A percentile compares a stretch with the other conserved stretches of the same genome.
Conservation (phyloP, 2,113 vertebrate species). For the Nothoprocta perdicaria region DNA sequence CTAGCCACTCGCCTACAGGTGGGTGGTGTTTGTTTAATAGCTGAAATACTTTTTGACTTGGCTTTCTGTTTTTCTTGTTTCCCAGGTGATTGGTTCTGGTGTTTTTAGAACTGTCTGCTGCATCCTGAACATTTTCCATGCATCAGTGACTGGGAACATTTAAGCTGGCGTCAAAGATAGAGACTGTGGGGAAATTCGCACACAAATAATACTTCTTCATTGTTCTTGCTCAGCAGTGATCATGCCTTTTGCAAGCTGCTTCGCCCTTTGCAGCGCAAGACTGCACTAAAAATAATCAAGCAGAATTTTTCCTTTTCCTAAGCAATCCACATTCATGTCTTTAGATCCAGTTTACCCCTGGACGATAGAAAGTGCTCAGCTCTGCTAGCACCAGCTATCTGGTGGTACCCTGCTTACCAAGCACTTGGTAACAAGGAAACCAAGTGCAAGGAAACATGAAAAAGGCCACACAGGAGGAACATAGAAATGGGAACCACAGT, state of each 20-base stretch:
- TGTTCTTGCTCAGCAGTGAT: constrained; percentile 36
- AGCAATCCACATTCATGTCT: constrained; percentile 13
- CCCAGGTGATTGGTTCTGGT: constrained; percentile 68
- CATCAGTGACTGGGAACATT: constrained; percentile 65
- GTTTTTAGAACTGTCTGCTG: constrained; percentile 65
- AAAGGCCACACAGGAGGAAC: constrained; percentile 60
- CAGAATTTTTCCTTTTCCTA: neutral
- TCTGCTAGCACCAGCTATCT: neutral
- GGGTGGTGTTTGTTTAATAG: constrained; percentile 60
- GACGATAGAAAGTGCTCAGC: neutral
- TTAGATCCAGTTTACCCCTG: neutral
- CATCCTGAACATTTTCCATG: constrained; percentile 72
- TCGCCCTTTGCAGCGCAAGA: neutral
- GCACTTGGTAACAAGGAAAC: constrained; percentile 22
- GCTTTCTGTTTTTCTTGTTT: constrained; percentile 72
- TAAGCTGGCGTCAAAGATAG: constrained; percentile 61
- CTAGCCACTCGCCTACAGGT: constrained; percentile 44
- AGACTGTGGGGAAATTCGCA: constrained; percentile 50
- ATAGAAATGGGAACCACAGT: constrained; percentile 35
- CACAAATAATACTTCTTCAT: constrained; percentile 33
- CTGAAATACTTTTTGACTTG: constrained; percentile 54
- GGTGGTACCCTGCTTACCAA: neutral
- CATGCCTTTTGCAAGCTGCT: constrained; percentile 33
- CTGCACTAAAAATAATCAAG: constrained; percentile 23
- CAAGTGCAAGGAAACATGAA: constrained; percentile 15